These are phyloP conservation scores for Remorina albescens DNA, from an alignment of 2,797 vertebrate species.

Conservation along the genomic window DNA sequence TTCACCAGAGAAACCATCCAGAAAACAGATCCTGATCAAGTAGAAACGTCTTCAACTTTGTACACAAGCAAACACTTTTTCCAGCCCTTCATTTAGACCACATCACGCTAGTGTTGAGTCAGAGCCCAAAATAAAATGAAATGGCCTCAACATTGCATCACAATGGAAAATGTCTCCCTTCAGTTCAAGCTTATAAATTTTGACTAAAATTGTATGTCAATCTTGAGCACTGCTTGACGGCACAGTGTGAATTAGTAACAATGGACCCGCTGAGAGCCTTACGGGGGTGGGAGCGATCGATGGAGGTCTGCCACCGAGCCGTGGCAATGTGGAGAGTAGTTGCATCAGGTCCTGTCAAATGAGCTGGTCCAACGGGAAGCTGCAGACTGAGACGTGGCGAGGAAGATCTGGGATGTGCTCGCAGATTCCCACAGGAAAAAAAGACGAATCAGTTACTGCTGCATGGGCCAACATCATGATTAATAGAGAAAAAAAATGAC, in stretches of 20 bases:
- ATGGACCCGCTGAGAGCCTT: neutral
- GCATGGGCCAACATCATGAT: conserved; percentile 52
- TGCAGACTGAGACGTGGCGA: conserved; percentile 3
- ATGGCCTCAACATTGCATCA: neutral
- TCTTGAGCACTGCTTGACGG: conserved; percentile 3
- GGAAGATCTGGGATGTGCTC: neutral
- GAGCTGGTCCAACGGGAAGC: conserved; percentile 10
- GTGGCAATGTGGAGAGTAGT: conserved; percentile 6
- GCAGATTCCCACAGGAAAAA: too few relatives aligned
- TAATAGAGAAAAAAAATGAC: conserved; percentile 66
- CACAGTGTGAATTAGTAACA: neutral
- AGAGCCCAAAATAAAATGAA: neutral
- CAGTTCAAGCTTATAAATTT: conserved; percentile 8
- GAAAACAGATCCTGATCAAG: neutral
- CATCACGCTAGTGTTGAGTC: neutral
- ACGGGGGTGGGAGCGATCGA: neutral
- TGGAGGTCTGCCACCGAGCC: conserved; percentile 6
- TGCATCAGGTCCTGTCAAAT: conserved; percentile 30
- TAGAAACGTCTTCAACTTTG: neutral
- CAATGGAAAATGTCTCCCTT: neutral
- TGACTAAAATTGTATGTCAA: neutral
- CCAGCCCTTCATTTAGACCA: neutral
- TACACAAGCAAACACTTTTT: neutral
- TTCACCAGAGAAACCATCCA: neutral
- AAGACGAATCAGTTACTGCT: conserved; percentile 73